These are phyloP conservation scores for Eupeodes luniger DNA, from an alignment of 2,888 invertebrate species.

Conservation along the genomic window DNA sequence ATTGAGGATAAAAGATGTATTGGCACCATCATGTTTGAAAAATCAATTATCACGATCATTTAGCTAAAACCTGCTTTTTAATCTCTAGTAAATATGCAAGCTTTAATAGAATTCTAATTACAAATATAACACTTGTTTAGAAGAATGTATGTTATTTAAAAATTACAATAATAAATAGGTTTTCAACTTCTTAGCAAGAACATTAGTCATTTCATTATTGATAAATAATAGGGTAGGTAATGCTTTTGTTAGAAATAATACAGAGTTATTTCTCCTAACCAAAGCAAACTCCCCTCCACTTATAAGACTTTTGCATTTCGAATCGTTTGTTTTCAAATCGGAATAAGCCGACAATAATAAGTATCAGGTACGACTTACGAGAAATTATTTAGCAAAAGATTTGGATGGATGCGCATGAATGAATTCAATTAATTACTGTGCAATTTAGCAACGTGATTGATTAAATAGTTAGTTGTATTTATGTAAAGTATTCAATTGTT, in stretches of 20 bases:
- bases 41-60: conserved; percentile 21
- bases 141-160: background rate
- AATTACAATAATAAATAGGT: conserved; percentile 2
- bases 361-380: background rate
- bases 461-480: background rate
- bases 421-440: conserved; percentile 14
- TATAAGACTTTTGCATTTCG: background rate
- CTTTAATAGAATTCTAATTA: background rate
- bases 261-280: background rate
- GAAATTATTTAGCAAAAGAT: conserved; percentile 11
- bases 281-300: background rate
- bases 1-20: conserved; percentile 14
- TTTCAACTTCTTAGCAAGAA: background rate
- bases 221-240: background rate
- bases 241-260: conserved; percentile 8
- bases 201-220: background rate
- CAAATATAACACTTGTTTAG: background rate
- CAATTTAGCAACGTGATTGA: conserved; percentile 30
- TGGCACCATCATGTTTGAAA: conserved; percentile 21
- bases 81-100: background rate
- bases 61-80: conserved; percentile 6
- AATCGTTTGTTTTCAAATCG: conserved; percentile 9
- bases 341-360: conserved; percentile 6
- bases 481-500: background rate
- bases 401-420: conserved; percentile 59